Conservation (phyloP, 2,888 invertebrate genomes). For the Drosophila birchii region DNA sequence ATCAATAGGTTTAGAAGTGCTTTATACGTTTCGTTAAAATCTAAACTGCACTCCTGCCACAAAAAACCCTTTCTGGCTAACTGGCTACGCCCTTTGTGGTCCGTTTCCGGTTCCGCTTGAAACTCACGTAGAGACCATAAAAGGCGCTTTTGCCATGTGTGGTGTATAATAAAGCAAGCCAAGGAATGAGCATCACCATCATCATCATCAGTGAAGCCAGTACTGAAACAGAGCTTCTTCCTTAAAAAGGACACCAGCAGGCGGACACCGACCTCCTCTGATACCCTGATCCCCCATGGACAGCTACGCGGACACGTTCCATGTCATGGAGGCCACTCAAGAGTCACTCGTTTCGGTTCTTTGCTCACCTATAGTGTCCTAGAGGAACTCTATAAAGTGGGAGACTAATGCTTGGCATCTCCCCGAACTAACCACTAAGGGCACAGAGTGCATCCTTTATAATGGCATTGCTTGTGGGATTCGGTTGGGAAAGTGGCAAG, state of each 20-base stretch:
- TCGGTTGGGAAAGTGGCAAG: neutral
- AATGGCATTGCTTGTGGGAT: neutral
- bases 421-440: neutral
- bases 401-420: neutral
- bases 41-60: neutral
- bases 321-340: constrained; percentile 31
- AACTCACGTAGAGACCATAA: constrained; percentile 69
- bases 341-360: constrained; percentile 9
- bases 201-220: constrained; percentile 31
- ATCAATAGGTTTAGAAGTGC: neutral
- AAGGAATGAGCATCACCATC: constrained; percentile 62
- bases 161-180: constrained; percentile 63
- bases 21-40: neutral
- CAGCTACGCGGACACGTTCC: constrained; percentile 56
- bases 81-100: constrained; percentile 16
- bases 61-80: neutral
- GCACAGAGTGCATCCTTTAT: neutral
- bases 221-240: constrained; percentile 51
- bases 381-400: constrained; percentile 2
- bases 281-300: constrained; percentile 9
- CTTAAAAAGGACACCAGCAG: neutral
- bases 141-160: constrained; percentile 58
- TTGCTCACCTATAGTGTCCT: constrained; percentile 1
- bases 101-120: constrained; percentile 14
- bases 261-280: neutral